These are phyloP conservation scores for Stichopus horrens DNA, from an alignment of 53 echinoderm and acorn worm genomes.

Conservation along the genomic window DNA sequence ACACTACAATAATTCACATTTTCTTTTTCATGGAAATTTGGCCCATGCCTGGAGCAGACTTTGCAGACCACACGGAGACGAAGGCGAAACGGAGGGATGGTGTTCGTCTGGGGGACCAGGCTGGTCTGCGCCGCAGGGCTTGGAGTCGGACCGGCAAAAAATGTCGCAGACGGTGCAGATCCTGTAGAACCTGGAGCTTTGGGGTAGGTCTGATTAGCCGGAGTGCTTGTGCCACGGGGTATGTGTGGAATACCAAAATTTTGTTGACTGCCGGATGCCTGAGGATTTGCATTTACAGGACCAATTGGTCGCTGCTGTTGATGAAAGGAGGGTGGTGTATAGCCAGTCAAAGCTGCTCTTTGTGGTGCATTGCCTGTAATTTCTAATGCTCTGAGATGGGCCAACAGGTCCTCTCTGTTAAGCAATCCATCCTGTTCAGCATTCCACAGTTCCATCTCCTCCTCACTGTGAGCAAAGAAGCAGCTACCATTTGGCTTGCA, in stretches of 20 bases:
- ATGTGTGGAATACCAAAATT: too few species aligned
- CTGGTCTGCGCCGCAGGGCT: not conserved
- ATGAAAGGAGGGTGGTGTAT: too few species aligned
- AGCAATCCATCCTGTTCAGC: slow-evolving; percentile 64
- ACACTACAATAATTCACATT: slow-evolving; percentile 55
- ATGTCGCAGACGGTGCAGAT: not conserved
- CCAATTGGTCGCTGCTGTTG: too few species aligned
- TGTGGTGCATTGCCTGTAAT: too few species aligned
- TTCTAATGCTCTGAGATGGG: not conserved
- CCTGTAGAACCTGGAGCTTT: not conserved
- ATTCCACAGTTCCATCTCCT: slow-evolving; percentile 72
- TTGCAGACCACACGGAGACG: slow-evolving; percentile 63
- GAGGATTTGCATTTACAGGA: too few species aligned
- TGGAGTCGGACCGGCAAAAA: not conserved
- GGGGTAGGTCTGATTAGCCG: not conserved
- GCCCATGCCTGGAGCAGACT: slow-evolving; percentile 53
- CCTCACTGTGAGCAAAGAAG: slow-evolving; percentile 77
- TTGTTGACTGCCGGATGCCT: too few species aligned
- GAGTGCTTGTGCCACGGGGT: too few species aligned
- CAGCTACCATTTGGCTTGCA: slow-evolving; percentile 49
- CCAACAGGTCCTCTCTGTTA: slow-evolving; percentile 55
- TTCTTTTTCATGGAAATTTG: not conserved
- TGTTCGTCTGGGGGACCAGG: not conserved
- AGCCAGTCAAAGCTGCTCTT: too few species aligned
- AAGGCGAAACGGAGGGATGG: not conserved